Base-by-base conservation (phyloP, 2,888 invertebrate genomes). In the Odontomyia ornata region DNA sequence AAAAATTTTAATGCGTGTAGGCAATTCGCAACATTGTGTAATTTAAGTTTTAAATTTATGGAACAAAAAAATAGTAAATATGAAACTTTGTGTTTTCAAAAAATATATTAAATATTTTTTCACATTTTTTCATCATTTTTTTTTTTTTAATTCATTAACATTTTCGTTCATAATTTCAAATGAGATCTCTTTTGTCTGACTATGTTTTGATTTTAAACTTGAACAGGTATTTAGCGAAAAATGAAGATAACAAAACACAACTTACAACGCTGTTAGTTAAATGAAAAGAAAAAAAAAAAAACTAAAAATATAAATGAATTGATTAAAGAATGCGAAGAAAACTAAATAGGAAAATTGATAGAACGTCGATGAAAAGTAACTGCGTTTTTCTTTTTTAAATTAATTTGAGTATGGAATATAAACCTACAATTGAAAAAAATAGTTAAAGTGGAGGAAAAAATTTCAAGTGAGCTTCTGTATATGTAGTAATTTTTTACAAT, bases 401-500 rank as follows among this genome's bases (percentile, higher is more conserved):
- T 52, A 18, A 36, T 36, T 64, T 13, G 15, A 65, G 36, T 64
- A 30, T 18, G 52, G 13, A 52, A 52, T n/a, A n/a, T n/a, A n/a
- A n/a, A n/a, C n/a, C 52, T n/a, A 52, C 3, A 64, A 5, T 28
- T 64, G 28, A 36, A 52, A 36, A 1, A 36, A 65, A 36, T n/a
- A 30, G 13, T 28, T 36, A 65, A 36, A 65, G 36, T 36, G 36
- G 3, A 28, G 15, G 28, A 65, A 36, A 36, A 65, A 30, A 65
- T 36, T 18, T 65, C 65, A 65, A 65, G 65, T 65, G 65, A 65
- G 65, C 65, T 65, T 65, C 65, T 65, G 65, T 65, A 65, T 65
- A 65, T 65, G 65, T 65, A 65, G 65, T 65, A 65, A 65, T 65
- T 65, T 65, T 65, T 65, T 65, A 65, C 65, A 36, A 65, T 65